Conservation (phyloP, 2,888 invertebrate genomes). For the Papilio demoleus region DNA sequence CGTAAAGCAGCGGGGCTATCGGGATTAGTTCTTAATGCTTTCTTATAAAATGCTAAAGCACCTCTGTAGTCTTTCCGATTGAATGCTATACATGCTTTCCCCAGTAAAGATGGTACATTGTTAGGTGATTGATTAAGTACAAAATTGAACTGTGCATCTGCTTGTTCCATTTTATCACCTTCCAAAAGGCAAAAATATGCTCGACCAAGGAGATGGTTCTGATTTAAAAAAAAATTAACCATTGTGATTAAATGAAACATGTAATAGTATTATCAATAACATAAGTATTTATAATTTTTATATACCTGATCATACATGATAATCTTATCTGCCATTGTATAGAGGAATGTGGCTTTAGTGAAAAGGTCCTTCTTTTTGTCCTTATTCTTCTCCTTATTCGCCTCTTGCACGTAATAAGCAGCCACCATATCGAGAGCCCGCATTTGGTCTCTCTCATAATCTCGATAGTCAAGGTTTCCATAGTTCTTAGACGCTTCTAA, state of each 20-base stretch:
- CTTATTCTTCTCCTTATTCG: constrained; percentile 96
- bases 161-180: constrained; percentile 99
- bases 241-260: too few relatives aligned
- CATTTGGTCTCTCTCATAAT: constrained; percentile 99
- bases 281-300: too few relatives aligned
- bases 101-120: constrained; percentile 98
- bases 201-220: constrained; percentile 98
- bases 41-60: constrained; percentile 98
- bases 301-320: constrained; percentile 99
- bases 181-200: constrained; percentile 99
- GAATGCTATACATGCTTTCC: constrained; percentile 99
- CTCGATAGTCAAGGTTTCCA: constrained; percentile 93
- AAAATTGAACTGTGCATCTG: constrained; percentile 99
- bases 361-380: constrained; percentile 97
- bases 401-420: constrained; percentile 98
- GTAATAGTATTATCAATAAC: too few relatives aligned
- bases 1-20: constrained; percentile 98
- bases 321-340: constrained; percentile 99
- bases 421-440: constrained; percentile 98
- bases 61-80: constrained; percentile 98
- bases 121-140: constrained; percentile 97
- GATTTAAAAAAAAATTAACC: background rate
- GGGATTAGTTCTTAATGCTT: constrained; percentile 97
- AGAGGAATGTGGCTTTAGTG: constrained; percentile 97
- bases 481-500: constrained; percentile 94